Evolutionary conservation across 92 coral and sea anemone genomes (phyloP).

Genomic region (Porites evermanni): DNA sequence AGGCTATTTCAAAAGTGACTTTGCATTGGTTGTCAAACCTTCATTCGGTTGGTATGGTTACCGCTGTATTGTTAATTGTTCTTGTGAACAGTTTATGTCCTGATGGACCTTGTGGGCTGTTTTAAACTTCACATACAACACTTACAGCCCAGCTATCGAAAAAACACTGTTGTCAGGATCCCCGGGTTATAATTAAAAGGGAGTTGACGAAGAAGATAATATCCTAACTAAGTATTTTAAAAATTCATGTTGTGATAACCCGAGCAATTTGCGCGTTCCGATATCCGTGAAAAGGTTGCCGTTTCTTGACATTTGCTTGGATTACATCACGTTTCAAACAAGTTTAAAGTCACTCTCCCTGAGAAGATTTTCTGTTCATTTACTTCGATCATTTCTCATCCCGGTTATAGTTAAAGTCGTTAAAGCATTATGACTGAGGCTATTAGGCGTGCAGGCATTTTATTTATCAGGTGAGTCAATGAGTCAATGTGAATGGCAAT

Average conservation of each 20-base stretch:
- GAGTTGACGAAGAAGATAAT: constrained; percentile 7
- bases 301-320: neutral
- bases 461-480: too few species aligned
- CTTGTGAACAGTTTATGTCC: neutral
- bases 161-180: neutral
- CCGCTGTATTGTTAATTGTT: neutral
- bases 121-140: neutral
- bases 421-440: too few species aligned
- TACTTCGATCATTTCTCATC: neutral
- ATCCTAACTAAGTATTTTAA: constrained; percentile 10
- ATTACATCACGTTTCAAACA: neutral
- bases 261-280: neutral
- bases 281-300: neutral
- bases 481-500: too few species aligned
- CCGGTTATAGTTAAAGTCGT: neutral
- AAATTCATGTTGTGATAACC: constrained; percentile 29
- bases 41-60: neutral
- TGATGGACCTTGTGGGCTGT: neutral
- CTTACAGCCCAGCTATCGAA: neutral
- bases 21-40: neutral
- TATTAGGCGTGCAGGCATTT: too few species aligned
- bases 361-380: neutral
- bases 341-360: neutral
- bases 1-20: constrained; percentile 5
- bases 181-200: neutral